Evolutionary conservation across 1,140 invertebrate genomes (phyloP).

Genomic region (Drosophila cardini): DNA sequence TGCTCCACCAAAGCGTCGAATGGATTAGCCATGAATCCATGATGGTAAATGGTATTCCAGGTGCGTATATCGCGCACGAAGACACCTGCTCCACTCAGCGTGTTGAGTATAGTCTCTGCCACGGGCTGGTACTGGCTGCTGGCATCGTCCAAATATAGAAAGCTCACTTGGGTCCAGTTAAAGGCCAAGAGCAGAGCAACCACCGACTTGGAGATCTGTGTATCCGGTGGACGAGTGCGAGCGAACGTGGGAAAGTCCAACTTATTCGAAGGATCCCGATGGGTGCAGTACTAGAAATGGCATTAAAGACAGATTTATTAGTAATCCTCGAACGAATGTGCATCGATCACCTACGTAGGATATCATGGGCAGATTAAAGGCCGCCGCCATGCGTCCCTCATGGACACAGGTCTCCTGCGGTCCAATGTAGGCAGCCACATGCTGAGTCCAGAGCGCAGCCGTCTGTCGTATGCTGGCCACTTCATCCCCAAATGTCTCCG

Average conservation of each 20-base stretch:
- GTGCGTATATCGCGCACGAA: constrained; percentile 87
- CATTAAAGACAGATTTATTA: no score
- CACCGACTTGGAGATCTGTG: constrained; percentile 95
- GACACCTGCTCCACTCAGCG: constrained; percentile 89
- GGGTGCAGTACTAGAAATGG: constrained; percentile 93
- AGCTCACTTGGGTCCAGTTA: constrained; percentile 91
- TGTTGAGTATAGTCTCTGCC: constrained; percentile 89
- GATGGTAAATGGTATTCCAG: constrained; percentile 91
- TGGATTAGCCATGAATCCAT: constrained; percentile 91
- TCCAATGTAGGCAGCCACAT: constrained; percentile 95
- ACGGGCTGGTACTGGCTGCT: constrained; percentile 90
- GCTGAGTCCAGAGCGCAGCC: constrained; percentile 93
- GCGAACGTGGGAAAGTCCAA: constrained; percentile 95
- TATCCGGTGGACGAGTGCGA: constrained; percentile 95
- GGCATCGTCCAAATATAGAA: constrained; percentile 89
- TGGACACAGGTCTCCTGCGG: constrained; percentile 98
- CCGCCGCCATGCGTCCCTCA: constrained; percentile 96
- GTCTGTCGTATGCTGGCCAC: constrained; percentile 93
- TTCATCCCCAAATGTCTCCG: constrained; percentile 97
- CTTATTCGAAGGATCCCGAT: constrained; percentile 94
- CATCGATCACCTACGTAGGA: constrained; percentile 92
- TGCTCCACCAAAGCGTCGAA: constrained; percentile 91
- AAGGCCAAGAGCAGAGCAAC: constrained; percentile 91
- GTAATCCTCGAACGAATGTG: no score
- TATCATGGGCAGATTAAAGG: constrained; percentile 96